phyloP scores from a whole-genome alignment of 2,888 invertebrate species.

The Agrochola litura region DNA sequence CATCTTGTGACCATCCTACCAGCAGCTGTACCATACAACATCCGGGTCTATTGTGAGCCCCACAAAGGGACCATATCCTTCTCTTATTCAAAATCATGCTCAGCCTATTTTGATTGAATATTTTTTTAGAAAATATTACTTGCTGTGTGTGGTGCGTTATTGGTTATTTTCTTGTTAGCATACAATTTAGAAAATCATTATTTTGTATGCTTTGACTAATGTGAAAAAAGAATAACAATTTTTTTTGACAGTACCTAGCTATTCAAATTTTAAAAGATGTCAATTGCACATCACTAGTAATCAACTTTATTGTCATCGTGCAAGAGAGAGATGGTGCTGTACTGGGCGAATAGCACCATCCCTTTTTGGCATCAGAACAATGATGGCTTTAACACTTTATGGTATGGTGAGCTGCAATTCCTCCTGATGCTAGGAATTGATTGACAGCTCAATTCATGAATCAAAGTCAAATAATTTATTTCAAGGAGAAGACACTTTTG shows the following conservation, averaged over 20 bases:
- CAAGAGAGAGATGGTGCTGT: constrained; percentile 1
- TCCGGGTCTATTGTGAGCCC: constrained; percentile 67
- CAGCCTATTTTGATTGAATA: constrained; percentile 38
- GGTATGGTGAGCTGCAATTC: too few relatives aligned
- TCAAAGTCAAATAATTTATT: too few relatives aligned
- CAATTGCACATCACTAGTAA: not conserved
- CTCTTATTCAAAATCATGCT: constrained; percentile 58
- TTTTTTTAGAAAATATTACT: constrained; percentile 7
- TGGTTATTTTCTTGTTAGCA: not conserved
- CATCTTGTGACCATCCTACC: constrained; percentile 66
- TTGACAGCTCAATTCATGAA: too few relatives aligned
- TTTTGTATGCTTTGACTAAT: not conserved
- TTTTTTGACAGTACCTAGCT: too few relatives aligned
- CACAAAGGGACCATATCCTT: constrained; percentile 64
- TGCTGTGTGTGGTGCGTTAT: not conserved
- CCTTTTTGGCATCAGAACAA: not conserved
- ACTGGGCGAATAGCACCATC: not conserved
- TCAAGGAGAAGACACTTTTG: too few relatives aligned
- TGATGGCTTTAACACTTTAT: not conserved
- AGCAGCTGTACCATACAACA: constrained; percentile 70
- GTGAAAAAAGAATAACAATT: not conserved
- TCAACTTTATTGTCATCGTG: not conserved
- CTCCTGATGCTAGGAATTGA: too few relatives aligned
- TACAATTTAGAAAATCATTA: not conserved
- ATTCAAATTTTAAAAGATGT: not conserved